Conservation (phyloP, 2,888 invertebrate genomes). For the Caenorhabditis plicata region DNA sequence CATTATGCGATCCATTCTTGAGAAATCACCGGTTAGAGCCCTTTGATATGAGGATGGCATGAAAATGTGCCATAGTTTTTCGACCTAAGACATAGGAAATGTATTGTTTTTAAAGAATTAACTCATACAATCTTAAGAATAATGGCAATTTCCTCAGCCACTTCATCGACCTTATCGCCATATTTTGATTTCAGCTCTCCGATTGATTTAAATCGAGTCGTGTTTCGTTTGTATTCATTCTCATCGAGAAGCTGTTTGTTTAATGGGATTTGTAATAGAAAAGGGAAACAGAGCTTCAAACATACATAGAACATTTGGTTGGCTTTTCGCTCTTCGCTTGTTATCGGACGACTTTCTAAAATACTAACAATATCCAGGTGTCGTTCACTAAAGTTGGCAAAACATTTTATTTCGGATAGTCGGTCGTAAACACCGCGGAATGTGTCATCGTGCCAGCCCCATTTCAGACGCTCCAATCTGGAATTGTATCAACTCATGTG, state of each 20-base stretch:
- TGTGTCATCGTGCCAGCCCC: constrained; percentile 59
- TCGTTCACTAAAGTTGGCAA: constrained; percentile 35
- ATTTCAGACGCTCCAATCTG: constrained; percentile 36
- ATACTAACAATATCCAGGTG: constrained; percentile 31
- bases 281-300: background rate
- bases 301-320: constrained; percentile 46
- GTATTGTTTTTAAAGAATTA: background rate
- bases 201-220: constrained; percentile 50
- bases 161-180: constrained; percentile 53
- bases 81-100: constrained; percentile 25
- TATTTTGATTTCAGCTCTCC: constrained; percentile 56
- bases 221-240: constrained; percentile 9
- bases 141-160: constrained; percentile 38
- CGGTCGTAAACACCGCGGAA: constrained; percentile 54
- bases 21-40: constrained; percentile 47
- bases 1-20: constrained; percentile 58
- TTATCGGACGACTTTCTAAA: constrained; percentile 18
- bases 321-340: constrained; percentile 41
- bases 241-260: constrained; percentile 31
- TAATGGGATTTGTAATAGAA: constrained; percentile 10
- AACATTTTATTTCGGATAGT: constrained; percentile 33
- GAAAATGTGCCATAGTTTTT: constrained; percentile 50
- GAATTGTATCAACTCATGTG: background rate
- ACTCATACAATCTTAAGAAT: constrained; percentile 28
- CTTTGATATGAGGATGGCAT: constrained; percentile 45